A percentile compares a stretch with the other conserved stretches of the same genome.
These are phyloP conservation scores for Hozukius guyotensis DNA, from an alignment of 2,797 vertebrate genomes.

Conservation along the genomic window DNA sequence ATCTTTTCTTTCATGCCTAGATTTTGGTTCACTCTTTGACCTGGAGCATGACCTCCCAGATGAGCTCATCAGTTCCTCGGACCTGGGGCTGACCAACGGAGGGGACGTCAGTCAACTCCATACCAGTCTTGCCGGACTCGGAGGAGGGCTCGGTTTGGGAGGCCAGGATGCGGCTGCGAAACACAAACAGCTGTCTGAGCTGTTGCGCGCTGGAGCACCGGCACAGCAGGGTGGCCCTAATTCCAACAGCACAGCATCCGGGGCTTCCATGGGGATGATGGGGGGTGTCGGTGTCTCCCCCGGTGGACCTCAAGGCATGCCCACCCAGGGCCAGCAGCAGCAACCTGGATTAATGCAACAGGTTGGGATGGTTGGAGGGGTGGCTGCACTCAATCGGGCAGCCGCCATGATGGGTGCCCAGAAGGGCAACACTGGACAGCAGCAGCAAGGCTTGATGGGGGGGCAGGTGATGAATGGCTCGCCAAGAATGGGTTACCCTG, in stretches of 20 bases:
- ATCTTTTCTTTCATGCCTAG: slow-evolving; percentile 72
- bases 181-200: slow-evolving; percentile 98
- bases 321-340: slow-evolving; percentile 80
- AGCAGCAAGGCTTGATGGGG: slow-evolving; percentile 89
- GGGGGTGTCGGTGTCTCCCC: slow-evolving; percentile 89
- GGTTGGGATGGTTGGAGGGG: slow-evolving; percentile 85
- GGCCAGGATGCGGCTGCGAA: slow-evolving; percentile 94
- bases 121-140: slow-evolving; percentile 87
- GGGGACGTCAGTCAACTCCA: slow-evolving; percentile 91
- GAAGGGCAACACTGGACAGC: slow-evolving; percentile 86
- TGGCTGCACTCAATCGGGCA: slow-evolving; percentile 85
- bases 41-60: slow-evolving; percentile 98
- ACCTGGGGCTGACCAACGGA: slow-evolving; percentile 92
- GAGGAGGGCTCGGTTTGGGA: slow-evolving; percentile 61
- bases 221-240: slow-evolving; percentile 79
- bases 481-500: slow-evolving; percentile 89
- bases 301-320: slow-evolving; percentile 87
- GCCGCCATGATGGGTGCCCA: slow-evolving; percentile 89
- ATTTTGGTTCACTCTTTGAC: slow-evolving; percentile 97
- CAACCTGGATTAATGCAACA: slow-evolving; percentile 84
- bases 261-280: slow-evolving; percentile 87
- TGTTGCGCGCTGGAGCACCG: slow-evolving; percentile 86
- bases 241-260: slow-evolving; percentile 71
- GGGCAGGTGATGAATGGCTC: slow-evolving; percentile 97
- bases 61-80: slow-evolving; percentile 95